Evolutionary conservation across 2,113 vertebrate genomes (phyloP).

Genomic region (Crocuta crocuta): DNA sequence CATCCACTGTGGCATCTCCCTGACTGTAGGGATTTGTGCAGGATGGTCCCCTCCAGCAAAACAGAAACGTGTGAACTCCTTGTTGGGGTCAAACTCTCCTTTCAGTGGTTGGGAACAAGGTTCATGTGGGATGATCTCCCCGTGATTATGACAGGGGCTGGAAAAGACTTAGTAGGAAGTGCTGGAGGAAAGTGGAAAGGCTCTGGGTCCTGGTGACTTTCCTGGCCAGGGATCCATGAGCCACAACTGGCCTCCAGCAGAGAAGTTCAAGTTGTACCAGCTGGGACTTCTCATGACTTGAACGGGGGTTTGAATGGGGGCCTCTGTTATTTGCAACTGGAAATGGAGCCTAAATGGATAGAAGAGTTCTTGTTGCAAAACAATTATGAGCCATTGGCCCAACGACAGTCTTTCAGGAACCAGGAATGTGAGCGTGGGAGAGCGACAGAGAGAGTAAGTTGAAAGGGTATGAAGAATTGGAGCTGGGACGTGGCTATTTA

Average conservation of each 20-base stretch:
- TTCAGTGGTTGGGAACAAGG: not conserved
- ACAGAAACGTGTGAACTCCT: not conserved
- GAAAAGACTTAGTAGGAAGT: too few relatives aligned
- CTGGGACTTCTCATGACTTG: not conserved
- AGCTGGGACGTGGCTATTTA: not conserved
- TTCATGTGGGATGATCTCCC: too few relatives aligned
- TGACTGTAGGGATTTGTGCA: too few relatives aligned
- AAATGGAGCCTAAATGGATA: not conserved
- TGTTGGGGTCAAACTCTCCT: not conserved
- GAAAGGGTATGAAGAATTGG: not conserved
- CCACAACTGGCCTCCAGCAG: not conserved
- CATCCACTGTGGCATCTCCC: too few relatives aligned
- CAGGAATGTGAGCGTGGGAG: not conserved
- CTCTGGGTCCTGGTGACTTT: not conserved
- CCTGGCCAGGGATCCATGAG: not conserved
- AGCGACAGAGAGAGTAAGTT: not conserved
- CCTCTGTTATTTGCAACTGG: not conserved
- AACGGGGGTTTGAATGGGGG: not conserved
- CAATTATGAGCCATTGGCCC: not conserved
- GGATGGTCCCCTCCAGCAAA: not conserved
- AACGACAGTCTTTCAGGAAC: not conserved
- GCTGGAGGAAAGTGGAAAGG: not conserved
- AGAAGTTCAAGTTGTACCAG: not conserved
- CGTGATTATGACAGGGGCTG: not conserved
- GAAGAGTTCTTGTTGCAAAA: not conserved